A percentile compares a stretch with the other conserved stretches of the same genome.
phyloP scores from a whole-genome alignment of 2,888 invertebrate species.

The Camponotus fellah region DNA sequence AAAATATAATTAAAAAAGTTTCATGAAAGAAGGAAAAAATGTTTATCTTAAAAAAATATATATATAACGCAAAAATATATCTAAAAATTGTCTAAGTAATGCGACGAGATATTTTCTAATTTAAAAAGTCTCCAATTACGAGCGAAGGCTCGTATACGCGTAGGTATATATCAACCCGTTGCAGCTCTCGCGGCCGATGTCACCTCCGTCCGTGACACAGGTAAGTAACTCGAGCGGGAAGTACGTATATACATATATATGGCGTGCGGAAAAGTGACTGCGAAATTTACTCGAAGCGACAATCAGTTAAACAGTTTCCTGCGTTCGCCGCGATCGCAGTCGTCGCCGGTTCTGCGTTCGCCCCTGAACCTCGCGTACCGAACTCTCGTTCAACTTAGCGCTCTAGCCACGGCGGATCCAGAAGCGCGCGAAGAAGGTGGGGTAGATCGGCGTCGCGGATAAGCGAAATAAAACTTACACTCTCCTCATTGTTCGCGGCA shows the following conservation, averaged over 20 bases:
- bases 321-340: constrained; percentile 57
- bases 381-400: constrained; percentile 47
- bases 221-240: constrained; percentile 73
- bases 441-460: constrained; percentile 81
- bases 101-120: neutral
- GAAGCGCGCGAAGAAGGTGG: constrained; percentile 61
- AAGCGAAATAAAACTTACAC: constrained; percentile 84
- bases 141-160: neutral
- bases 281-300: constrained; percentile 77
- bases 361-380: constrained; percentile 57
- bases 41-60: too few species aligned
- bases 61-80: neutral
- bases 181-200: constrained; percentile 39
- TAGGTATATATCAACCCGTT: constrained; percentile 39
- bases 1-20: too few species aligned
- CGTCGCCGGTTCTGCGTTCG: constrained; percentile 54
- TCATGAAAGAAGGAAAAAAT: neutral
- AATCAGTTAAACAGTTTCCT: constrained; percentile 81
- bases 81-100: neutral
- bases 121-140: constrained; percentile 3
- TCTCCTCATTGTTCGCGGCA: constrained; percentile 83
- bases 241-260: constrained; percentile 57
- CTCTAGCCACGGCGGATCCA: constrained; percentile 43
- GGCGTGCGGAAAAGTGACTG: constrained; percentile 76
- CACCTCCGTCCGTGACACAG: constrained; percentile 67